Base-by-base conservation (phyloP, 2,797 vertebrate genomes). In the Erithacus rubecula region DNA sequence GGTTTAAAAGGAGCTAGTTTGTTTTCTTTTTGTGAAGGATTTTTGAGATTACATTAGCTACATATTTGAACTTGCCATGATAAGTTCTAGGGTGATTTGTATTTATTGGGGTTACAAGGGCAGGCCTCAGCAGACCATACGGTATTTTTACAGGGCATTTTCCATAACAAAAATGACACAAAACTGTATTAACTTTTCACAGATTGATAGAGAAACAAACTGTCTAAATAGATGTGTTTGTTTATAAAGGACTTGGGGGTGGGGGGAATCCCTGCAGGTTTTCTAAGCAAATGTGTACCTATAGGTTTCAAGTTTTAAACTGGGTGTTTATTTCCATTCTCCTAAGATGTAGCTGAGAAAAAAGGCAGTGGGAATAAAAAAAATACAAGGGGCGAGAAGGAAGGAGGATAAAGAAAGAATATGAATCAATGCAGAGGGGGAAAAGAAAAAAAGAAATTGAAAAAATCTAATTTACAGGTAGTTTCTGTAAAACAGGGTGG, bases 31-130 rank as follows among this genome's bases (percentile, higher is more conserved):
- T 46, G 56, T 83, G 90, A 95, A 91, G 92, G 87, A 71, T 95
- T 95, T 95, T 92, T 92, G 93, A 92, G 93, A 94, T 94, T 94
- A 91, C 92, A 84, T 96, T 90, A 95, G 83, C 90, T 94, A 92
- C 87, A 94, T 95, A 95, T 93, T 89, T 94, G 82, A 95, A 83
- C 62, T 92, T 83, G 55, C 26, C 82, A 81, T 59, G 68, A 78
- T 96, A 94, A 87, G 36, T 96, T 95, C 90, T 93, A 51, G 80
- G 83, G 70, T 93, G 82, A 94, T 96, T 95, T 94, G 87, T 95
- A 55, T 93, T 96, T 95, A 95, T 94, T 96, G 58, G 92, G 92
- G 91, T 94, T 95, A 85, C 32, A 75, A 95, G 93, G 92, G 76
- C 93, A 96, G 69, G 39, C 53, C 93, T 92, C 89, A 55, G 72